phyloP scores from a whole-genome alignment of 2,888 invertebrate genomes.

The Himalopsyche anomala region DNA sequence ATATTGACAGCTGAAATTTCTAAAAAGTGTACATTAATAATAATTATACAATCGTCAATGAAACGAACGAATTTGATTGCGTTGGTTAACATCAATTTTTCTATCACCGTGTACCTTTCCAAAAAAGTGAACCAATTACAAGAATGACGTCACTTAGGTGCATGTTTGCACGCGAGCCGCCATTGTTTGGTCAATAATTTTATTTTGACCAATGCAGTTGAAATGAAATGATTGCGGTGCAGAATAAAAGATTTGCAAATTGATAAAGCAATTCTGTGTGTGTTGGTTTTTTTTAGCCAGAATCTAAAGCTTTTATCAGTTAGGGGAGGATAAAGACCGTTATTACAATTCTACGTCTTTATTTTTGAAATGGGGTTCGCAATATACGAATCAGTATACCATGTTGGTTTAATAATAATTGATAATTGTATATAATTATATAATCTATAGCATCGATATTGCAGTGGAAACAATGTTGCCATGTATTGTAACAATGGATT shows the following conservation, averaged over 20 bases:
- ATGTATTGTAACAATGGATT: too few relatives aligned
- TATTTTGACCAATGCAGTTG: constrained; percentile 18
- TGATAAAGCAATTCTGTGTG: constrained; percentile 10
- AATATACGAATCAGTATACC: background rate
- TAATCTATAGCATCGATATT: too few relatives aligned
- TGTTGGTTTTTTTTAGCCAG: background rate
- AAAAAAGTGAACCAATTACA: constrained; percentile 42
- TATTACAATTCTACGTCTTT: constrained; percentile 18
- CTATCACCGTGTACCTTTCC: constrained; percentile 25
- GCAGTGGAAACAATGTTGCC: too few relatives aligned
- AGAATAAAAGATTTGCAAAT: constrained; percentile 26
- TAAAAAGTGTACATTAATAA: too few relatives aligned
- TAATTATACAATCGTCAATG: too few relatives aligned
- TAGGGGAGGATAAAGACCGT: constrained; percentile 25
- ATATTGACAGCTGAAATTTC: too few relatives aligned
- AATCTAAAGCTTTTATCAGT: constrained; percentile 33
- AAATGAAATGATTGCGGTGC: background rate
- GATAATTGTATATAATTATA: too few relatives aligned
- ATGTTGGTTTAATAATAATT: too few relatives aligned
- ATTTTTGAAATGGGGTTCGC: background rate
- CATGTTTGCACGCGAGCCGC: constrained; percentile 15
- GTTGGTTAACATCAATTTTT: background rate
- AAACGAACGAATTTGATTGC: too few relatives aligned
- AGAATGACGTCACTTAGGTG: constrained; percentile 12
- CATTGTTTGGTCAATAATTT: constrained; percentile 27